These are phyloP conservation scores for Agrypnia vestita DNA, from an alignment of 1,140 invertebrate species.

Conservation along the genomic window DNA sequence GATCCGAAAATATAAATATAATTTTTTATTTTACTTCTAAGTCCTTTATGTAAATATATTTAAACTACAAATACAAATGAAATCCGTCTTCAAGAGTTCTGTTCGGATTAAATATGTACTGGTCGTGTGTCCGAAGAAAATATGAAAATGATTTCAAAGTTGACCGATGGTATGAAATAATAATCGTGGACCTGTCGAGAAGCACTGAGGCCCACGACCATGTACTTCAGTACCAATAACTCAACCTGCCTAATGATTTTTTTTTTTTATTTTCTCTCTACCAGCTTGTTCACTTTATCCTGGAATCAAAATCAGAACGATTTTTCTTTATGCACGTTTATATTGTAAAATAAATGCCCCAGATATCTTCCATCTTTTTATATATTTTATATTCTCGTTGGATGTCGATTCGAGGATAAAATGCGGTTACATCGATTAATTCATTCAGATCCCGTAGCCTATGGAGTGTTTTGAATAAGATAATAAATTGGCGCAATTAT, in stretches of 20 bases:
- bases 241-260: not conserved
- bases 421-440: not conserved
- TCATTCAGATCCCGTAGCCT: no score
- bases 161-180: slow-evolving; percentile 45
- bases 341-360: slow-evolving; percentile 62
- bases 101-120: not conserved
- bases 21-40: not conserved
- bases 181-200: slow-evolving; percentile 61
- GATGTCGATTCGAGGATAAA: slow-evolving; percentile 55
- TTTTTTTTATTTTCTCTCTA: no score
- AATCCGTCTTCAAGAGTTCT: not conserved
- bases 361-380: slow-evolving; percentile 60
- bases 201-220: slow-evolving; percentile 60
- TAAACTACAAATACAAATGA: not conserved
- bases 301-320: slow-evolving; percentile 53
- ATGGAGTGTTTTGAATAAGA: no score
- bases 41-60: slow-evolving; percentile 8
- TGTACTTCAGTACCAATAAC: slow-evolving; percentile 42
- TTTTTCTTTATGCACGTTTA: slow-evolving; percentile 32
- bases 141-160: not conserved
- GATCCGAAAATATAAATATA: not conserved
- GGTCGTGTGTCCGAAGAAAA: slow-evolving; percentile 29
- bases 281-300: slow-evolving; percentile 50
- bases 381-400: slow-evolving; percentile 51
- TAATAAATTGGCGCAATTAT: not conserved